phyloP scores from a whole-genome alignment of 1,140 invertebrate species.

The Drosophila funebris region DNA sequence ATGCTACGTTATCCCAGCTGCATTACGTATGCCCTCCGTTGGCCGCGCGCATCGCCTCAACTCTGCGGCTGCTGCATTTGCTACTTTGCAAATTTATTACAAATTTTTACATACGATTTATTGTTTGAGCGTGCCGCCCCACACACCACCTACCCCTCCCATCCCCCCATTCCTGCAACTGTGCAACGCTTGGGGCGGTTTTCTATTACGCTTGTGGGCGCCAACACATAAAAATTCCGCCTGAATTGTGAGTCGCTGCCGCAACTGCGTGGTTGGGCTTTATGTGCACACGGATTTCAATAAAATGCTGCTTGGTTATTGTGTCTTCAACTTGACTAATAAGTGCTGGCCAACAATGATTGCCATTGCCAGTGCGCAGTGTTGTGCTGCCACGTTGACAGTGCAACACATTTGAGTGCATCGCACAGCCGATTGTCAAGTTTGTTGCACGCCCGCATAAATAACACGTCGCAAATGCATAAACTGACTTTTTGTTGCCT shows the following conservation, averaged over 20 bases:
- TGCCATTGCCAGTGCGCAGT: constrained; percentile 27
- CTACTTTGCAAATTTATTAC: constrained; percentile 81
- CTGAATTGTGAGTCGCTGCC: neutral
- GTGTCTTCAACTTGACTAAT: constrained; percentile 72
- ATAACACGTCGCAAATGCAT: constrained; percentile 79
- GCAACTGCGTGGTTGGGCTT: constrained; percentile 3
- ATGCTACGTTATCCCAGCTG: constrained; percentile 59
- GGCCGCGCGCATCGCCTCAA: constrained; percentile 27
- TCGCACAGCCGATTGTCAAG: constrained; percentile 41
- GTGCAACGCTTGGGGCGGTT: constrained; percentile 21
- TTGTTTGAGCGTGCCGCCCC: constrained; percentile 63
- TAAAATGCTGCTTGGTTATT: constrained; percentile 51
- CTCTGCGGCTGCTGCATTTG: constrained; percentile 71
- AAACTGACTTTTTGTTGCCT: constrained; percentile 79
- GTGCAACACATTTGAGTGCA: constrained; percentile 59
- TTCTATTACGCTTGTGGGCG: constrained; percentile 52
- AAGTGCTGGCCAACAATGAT: constrained; percentile 59
- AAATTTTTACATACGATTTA: constrained; percentile 82
- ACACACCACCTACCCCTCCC: too few species aligned
- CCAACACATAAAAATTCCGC: constrained; percentile 8
- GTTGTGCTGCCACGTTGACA: constrained; percentile 38
- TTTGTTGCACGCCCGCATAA: constrained; percentile 78
- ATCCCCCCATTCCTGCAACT: too few species aligned
- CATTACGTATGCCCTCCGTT: constrained; percentile 76
- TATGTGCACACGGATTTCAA: constrained; percentile 58